phyloP scores from a whole-genome alignment of 1,140 invertebrate species.

The Oppia nitens region DNA sequence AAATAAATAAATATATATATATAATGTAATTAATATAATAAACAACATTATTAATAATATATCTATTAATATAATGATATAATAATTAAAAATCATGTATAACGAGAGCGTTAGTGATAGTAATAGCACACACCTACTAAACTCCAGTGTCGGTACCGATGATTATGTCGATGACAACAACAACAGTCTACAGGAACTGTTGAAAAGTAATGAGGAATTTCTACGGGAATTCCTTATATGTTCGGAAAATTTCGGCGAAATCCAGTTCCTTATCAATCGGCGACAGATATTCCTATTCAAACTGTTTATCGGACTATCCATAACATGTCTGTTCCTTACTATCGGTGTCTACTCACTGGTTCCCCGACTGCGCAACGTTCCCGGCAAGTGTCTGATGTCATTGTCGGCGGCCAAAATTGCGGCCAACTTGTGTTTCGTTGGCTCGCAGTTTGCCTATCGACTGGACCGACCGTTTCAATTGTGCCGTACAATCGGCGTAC shows the following conservation, averaged over 20 bases:
- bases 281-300: neutral
- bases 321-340: conserved; percentile 29
- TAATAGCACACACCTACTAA: too few species aligned
- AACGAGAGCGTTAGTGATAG: too few species aligned
- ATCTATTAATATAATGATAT: too few species aligned
- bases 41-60: too few species aligned
- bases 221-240: neutral
- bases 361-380: conserved; percentile 35
- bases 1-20: too few species aligned
- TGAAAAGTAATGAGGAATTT: neutral
- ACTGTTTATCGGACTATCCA: conserved; percentile 24
- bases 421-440: conserved; percentile 33
- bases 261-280: neutral
- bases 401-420: conserved; percentile 32
- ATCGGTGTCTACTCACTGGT: conserved; percentile 33
- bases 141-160: too few species aligned
- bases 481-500: conserved; percentile 45
- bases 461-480: neutral
- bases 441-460: conserved; percentile 20
- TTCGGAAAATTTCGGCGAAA: neutral
- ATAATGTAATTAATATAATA: too few species aligned
- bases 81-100: too few species aligned
- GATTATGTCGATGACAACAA: too few species aligned
- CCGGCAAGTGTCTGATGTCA: conserved; percentile 36
- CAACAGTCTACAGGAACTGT: too few species aligned